Evolutionary conservation across 2,888 invertebrate species (phyloP), one percentile per base, ranked within the genome.

Genomic region (Acanthosepion pharaonis): DNA sequence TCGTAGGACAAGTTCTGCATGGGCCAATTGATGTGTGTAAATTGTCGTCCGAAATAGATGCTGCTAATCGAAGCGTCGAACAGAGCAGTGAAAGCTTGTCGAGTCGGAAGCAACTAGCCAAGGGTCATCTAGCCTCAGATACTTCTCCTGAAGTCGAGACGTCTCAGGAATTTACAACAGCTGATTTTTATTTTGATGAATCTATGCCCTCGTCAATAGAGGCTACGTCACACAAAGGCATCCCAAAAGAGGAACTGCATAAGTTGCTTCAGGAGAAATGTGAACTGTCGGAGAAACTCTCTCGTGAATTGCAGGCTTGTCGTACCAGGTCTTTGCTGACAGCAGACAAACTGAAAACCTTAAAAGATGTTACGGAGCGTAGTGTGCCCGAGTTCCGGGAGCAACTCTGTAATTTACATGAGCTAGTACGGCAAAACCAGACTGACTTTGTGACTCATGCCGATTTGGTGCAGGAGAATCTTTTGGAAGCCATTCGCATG

Each of bases 141-240:
- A 96, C 96, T 15, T 97, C 97, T 9, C 97, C 97, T 25, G 97
- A 97, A 55, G 96, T 96, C 94, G 96, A 96, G 94, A 97, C 96
- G 25, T 97, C 97, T 18, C 97, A 96, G 94, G 98, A 98, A 97
- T 98, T 98, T 97, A 98, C 98, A 97, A 98, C 98, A 97, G 98
- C 98, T 94, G 98, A 99, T 97, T 98, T 98, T 98, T 99, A 98
- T 98, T 98, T 99, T 97, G 99, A 99, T 97, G 99, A 99, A 97
- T 98, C 98, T 95, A 98, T 98, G 98, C 98, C 98, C 95, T 98
- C 98, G 97, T 98, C 98, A 97, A 98, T 98, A 97, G 98, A 97
- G 94, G 96, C 96, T n/a, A 96, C 97, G 33, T 96, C 96, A 64
- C 96, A 96, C 97, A 96, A 97, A 97, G 96, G 94, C 49, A 96